phyloP scores from a whole-genome alignment of 2,888 invertebrate genomes.

The Chironomus tentans region DNA sequence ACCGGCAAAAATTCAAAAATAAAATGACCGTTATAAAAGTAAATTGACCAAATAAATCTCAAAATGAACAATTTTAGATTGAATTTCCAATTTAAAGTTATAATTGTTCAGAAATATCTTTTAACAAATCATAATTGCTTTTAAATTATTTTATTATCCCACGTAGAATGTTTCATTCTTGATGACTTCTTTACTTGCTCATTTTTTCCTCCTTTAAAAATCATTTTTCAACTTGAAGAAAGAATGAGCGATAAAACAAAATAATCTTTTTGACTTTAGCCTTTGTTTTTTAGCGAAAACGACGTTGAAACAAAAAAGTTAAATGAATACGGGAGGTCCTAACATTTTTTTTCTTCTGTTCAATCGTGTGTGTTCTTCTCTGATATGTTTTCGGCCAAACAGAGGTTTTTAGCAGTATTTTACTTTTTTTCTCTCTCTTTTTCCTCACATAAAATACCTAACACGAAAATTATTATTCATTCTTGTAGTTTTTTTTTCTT shows the following conservation, averaged over 20 bases:
- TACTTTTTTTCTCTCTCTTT: neutral
- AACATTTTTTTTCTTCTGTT: conserved; percentile 15
- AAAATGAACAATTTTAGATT: too few relatives aligned
- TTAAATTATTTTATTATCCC: too few relatives aligned
- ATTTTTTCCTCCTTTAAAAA: too few relatives aligned
- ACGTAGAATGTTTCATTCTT: too few relatives aligned
- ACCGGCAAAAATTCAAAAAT: too few relatives aligned
- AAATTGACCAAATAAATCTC: too few relatives aligned
- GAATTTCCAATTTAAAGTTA: too few relatives aligned
- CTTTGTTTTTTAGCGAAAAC: conserved; percentile 20
- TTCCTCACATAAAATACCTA: neutral
- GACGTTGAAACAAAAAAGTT: conserved; percentile 3
- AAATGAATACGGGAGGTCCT: conserved; percentile 17
- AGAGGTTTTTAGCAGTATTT: conserved; percentile 21
- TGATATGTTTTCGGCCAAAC: conserved; percentile 19
- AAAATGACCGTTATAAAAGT: too few relatives aligned
- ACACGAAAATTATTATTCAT: neutral
- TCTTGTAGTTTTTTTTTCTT: neutral
- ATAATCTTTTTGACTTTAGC: conserved; percentile 19
- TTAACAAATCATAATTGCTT: too few relatives aligned
- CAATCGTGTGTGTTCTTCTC: conserved; percentile 23
- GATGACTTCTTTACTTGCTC: too few relatives aligned
- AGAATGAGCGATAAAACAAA: conserved; percentile 5
- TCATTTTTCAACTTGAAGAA: neutral
- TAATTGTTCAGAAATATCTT: too few relatives aligned